phyloP scores from a whole-genome alignment of 2,113 vertebrate species.

The Phrynosoma platyrhinos region DNA sequence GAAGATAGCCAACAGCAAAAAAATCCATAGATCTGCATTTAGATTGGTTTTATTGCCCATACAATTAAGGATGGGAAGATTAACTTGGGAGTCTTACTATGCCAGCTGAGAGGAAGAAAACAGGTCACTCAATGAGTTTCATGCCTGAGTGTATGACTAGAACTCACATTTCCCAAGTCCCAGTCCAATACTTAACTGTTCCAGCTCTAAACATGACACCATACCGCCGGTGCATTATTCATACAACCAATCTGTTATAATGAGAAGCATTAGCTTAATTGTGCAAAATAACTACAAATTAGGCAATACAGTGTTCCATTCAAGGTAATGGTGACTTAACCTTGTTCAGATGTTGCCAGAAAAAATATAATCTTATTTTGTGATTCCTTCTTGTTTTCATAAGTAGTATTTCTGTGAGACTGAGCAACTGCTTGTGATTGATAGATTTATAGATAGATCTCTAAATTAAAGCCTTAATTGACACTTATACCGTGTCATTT shows the following conservation, averaged over 20 bases:
- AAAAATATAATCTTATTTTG: neutral
- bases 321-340: neutral
- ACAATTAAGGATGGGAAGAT: neutral
- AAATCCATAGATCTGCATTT: too few species aligned
- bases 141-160: too few species aligned
- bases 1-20: neutral
- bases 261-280: slow-evolving; percentile 1
- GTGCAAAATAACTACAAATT: neutral
- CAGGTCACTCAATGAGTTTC: too few species aligned
- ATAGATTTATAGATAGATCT: slow-evolving; percentile 9
- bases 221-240: neutral
- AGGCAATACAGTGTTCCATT: neutral
- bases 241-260: neutral
- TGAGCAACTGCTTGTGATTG: neutral
- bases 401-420: neutral
- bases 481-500: neutral
- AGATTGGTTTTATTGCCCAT: too few species aligned
- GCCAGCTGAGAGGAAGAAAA: too few species aligned
- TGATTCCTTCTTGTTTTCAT: slow-evolving; percentile 20
- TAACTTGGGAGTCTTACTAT: too few species aligned
- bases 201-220: neutral
- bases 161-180: too few species aligned
- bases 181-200: too few species aligned
- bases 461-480: neutral
- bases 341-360: neutral